Conservation (phyloP, 92 coral and sea anemone species). For the Zoanthus gigantus region DNA sequence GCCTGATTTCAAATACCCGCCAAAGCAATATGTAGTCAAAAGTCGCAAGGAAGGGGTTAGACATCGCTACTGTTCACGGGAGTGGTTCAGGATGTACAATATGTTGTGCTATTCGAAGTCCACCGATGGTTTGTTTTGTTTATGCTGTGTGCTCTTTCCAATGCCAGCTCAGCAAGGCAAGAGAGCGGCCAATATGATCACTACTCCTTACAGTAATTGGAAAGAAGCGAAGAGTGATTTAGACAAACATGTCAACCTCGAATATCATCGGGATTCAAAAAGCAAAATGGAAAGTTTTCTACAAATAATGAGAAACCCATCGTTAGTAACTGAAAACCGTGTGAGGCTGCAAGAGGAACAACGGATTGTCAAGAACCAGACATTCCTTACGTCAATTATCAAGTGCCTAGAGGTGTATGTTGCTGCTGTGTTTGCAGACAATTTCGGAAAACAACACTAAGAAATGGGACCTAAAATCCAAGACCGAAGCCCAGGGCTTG, state of each 20-base stretch:
- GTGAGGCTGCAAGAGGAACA: slow-evolving; percentile 33
- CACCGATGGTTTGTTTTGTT: slow-evolving; percentile 41
- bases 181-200: no score
- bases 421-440: no score
- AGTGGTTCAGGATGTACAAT: slow-evolving; percentile 61
- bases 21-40: no score
- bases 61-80: slow-evolving; percentile 64
- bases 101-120: slow-evolving; percentile 35
- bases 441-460: no score
- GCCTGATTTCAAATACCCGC: no score
- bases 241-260: slow-evolving; percentile 32
- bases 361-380: background rate
- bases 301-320: slow-evolving; percentile 46
- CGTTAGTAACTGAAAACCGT: slow-evolving; percentile 49
- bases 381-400: slow-evolving; percentile 8
- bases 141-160: no score
- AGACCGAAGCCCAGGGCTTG: no score
- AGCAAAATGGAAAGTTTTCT: no score
- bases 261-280: no score
- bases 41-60: slow-evolving; percentile 47
- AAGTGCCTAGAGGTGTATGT: slow-evolving; percentile 51
- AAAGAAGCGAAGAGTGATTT: slow-evolving; percentile 41
- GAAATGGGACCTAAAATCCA: no score
- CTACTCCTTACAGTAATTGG: no score
- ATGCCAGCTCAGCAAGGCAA: slow-evolving; percentile 54